phyloP scores from a whole-genome alignment of 2,113 vertebrate species.

The Peromyscus maniculatus region DNA sequence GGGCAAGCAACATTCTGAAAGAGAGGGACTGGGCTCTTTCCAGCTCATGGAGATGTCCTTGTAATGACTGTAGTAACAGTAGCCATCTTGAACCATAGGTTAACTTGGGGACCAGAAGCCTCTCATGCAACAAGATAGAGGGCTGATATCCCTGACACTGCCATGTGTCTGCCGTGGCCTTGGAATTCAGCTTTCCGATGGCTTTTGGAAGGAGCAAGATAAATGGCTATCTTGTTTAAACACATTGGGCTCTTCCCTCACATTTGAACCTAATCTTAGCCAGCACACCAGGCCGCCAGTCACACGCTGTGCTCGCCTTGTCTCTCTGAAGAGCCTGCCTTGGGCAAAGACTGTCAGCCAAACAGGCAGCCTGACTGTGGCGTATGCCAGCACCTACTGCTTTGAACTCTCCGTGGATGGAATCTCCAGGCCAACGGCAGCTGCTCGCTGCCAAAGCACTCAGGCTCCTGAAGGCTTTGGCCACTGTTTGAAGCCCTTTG shows the following conservation, averaged over 20 bases:
- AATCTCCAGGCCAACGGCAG: neutral
- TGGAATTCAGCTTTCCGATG: neutral
- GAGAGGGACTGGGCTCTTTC: neutral
- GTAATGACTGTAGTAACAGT: neutral
- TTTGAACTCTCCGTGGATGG: neutral
- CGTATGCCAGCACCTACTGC: slow-evolving; percentile 1
- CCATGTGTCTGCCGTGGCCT: neutral
- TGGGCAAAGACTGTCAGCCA: neutral
- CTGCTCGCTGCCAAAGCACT: neutral
- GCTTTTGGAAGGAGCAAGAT: neutral
- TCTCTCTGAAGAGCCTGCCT: slow-evolving; percentile 20
- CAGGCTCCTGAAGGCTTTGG: neutral
- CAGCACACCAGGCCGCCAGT: neutral
- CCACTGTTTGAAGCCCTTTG: neutral
- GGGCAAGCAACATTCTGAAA: neutral
- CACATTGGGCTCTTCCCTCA: neutral
- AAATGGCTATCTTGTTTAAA: slow-evolving; percentile 26
- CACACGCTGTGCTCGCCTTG: neutral
- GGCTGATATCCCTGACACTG: neutral
- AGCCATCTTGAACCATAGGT: neutral
- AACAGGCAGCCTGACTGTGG: neutral
- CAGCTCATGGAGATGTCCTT: neutral
- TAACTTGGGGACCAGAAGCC: neutral
- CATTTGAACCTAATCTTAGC: neutral
- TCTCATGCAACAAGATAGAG: neutral